These are phyloP conservation scores for Neomonachus schauinslandi DNA, from an alignment of 2,113 vertebrate genomes.

Conservation along the genomic window DNA sequence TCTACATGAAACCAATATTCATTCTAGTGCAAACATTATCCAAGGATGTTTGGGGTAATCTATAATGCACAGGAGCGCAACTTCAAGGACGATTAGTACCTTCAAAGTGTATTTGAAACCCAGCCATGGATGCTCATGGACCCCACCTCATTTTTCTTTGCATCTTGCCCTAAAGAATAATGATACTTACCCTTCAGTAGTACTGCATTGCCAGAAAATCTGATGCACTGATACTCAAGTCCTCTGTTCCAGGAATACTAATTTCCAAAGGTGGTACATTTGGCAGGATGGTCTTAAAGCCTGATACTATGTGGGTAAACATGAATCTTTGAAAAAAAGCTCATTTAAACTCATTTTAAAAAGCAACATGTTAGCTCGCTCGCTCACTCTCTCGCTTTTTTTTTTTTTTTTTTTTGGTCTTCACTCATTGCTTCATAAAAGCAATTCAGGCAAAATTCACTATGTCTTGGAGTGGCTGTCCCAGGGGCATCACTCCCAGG, in stretches of 20 bases:
- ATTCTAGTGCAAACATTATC: background rate
- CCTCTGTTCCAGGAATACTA: background rate
- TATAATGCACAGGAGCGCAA: fast-evolving
- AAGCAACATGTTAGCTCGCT: background rate
- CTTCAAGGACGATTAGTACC: background rate
- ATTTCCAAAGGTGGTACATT: background rate
- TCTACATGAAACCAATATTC: constrained; percentile 17
- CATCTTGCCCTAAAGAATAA: background rate
- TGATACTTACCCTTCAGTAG: background rate
- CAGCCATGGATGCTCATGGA: background rate
- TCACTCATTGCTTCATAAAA: background rate
- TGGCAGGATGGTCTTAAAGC: background rate
- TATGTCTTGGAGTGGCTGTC: background rate
- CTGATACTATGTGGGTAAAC: background rate
- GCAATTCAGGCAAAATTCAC: background rate
- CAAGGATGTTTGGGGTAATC: background rate
- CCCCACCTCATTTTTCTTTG: background rate
- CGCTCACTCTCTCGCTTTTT: background rate
- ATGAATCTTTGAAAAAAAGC: background rate
- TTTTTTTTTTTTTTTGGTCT: background rate
- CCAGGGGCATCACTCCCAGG: background rate
- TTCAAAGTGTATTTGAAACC: background rate
- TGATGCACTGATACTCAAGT: background rate
- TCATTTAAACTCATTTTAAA: constrained; percentile 19
- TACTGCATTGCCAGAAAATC: background rate